Conservation (phyloP, 2,888 invertebrate genomes). For the Tipula unca region DNA sequence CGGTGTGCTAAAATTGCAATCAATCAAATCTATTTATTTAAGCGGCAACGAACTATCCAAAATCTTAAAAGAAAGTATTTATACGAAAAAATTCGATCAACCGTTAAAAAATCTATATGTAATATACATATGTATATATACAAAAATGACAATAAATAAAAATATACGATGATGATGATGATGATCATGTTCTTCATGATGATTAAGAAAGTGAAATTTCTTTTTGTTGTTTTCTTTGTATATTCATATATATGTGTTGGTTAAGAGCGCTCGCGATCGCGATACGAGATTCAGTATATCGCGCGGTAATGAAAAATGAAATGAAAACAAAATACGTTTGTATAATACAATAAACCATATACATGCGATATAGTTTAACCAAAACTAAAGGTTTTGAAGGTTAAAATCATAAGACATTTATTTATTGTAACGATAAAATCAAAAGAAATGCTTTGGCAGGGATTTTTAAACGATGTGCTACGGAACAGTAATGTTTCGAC, state of each 20-base stretch:
- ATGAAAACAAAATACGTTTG: background rate
- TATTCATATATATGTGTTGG: background rate
- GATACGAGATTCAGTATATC: background rate
- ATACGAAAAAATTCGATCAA: background rate
- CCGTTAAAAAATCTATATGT: background rate
- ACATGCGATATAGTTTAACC: too few relatives aligned
- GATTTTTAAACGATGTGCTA: background rate
- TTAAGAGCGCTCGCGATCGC: background rate
- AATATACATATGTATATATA: background rate
- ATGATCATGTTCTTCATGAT: background rate
- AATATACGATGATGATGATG: background rate
- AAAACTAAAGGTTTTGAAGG: background rate
- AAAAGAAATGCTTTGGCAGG: background rate
- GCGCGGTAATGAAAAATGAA: background rate
- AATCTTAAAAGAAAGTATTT: background rate
- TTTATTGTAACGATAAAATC: background rate
- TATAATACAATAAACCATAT: background rate
- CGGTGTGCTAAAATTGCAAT: background rate
- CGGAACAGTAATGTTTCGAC: too few relatives aligned
- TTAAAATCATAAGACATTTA: background rate
- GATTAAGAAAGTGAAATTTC: conserved; percentile 8
- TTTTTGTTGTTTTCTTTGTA: background rate
- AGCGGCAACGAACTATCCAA: background rate
- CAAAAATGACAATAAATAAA: background rate
- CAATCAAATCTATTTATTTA: background rate